Evolutionary conservation across 92 coral and sea anemone species (phyloP).

Genomic region (Porites evermanni): DNA sequence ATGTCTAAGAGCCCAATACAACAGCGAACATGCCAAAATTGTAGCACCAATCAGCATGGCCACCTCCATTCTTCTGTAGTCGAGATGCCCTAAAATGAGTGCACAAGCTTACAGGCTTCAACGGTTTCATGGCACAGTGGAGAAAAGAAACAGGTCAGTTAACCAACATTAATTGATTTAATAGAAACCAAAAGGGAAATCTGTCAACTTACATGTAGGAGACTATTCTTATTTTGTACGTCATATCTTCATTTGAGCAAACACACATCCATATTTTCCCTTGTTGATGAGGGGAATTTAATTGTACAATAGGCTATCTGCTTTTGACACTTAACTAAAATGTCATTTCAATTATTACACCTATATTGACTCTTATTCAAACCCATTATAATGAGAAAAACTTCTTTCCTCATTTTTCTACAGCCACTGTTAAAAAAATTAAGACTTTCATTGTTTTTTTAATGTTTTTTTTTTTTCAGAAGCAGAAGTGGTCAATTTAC

Average conservation of each 20-base stretch:
- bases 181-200: too few relatives aligned
- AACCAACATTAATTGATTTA: too few relatives aligned
- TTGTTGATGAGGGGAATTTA: not conserved
- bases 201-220: too few relatives aligned
- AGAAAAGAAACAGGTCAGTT: slow-evolving; percentile 29
- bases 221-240: not conserved
- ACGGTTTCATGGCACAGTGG: slow-evolving; percentile 51
- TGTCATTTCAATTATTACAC: too few relatives aligned
- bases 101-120: slow-evolving; percentile 47
- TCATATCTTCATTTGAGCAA: too few relatives aligned
- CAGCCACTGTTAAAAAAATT: too few relatives aligned
- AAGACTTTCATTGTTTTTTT: too few relatives aligned
- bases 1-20: not conserved
- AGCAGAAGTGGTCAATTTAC: not conserved
- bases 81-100: too few relatives aligned
- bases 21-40: not conserved
- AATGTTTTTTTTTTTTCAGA: not conserved
- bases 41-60: slow-evolving; percentile 34
- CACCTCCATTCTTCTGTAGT: slow-evolving; percentile 14
- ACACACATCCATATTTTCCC: not conserved
- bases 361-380: not conserved
- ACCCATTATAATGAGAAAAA: not conserved
- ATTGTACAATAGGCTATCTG: too few relatives aligned
- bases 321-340: too few relatives aligned
- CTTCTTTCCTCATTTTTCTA: not conserved